Base-by-base conservation (phyloP, 53 echinoderm and acorn worm species). In the Pentamera pediparva region DNA sequence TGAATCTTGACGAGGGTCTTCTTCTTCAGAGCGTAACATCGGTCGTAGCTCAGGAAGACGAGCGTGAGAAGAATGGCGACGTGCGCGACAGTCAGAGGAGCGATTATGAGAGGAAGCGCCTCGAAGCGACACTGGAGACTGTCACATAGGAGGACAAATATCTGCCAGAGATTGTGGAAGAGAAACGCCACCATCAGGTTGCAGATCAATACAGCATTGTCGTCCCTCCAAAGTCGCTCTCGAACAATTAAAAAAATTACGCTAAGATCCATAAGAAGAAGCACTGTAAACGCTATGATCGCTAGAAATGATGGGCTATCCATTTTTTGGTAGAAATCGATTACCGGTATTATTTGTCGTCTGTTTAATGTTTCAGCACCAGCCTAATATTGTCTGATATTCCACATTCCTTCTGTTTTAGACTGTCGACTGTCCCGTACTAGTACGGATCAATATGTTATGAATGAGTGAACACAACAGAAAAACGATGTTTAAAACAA, bases 221-320 rank as follows among this genome's bases (percentile, higher is more conserved):
- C 67, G 37, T 67, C 67, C 28, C 67, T 67, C 67, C 67, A 67
- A 40, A 67, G 67, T 3, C 67, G 67, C 30, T 43, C 67, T 43
- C 45, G 40, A 5, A 67, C 15, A 8, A 67, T 45, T 7, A 67
- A 45, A 17, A 39, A 67, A 15, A 45, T 39, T n/a, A n/a, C n/a
- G n/a, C n/a, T n/a, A n/a, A n/a, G n/a, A n/a, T n/a, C n/a, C n/a
- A n/a, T n/a, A n/a, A n/a, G n/a, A n/a, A n/a, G n/a, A n/a, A n/a
- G n/a, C n/a, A n/a, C n/a, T n/a, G n/a, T n/a, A n/a, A n/a, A n/a
- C n/a, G n/a, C n/a, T n/a, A n/a, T n/a, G n/a, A n/a, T n/a, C n/a
- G n/a, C n/a, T n/a, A n/a, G n/a, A n/a, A n/a, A n/a, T n/a, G n/a
- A n/a, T n/a, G n/a, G n/a, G n/a, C n/a, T n/a, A n/a, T n/a, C n/a